Conservation (phyloP, 1,140 invertebrate genomes). For the Camponotus pennsylvanicus region DNA sequence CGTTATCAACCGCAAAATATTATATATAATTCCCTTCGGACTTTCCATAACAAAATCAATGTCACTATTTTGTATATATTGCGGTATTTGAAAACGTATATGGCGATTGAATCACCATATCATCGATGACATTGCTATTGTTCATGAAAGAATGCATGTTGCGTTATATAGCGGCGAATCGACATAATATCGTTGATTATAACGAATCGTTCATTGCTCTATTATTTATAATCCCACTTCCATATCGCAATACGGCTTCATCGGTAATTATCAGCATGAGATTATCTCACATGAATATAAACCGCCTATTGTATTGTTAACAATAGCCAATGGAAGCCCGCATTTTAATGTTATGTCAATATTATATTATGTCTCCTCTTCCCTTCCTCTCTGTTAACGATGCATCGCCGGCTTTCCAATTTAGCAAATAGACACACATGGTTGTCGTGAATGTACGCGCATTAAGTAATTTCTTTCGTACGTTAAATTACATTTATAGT, state of each 20-base stretch:
- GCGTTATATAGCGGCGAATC: slow-evolving; percentile 11
- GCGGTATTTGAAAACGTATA: slow-evolving; percentile 31
- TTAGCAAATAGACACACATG: slow-evolving; percentile 14
- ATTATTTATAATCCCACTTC: slow-evolving; percentile 39
- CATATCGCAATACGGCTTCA: slow-evolving; percentile 44
- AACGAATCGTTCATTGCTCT: slow-evolving; percentile 33
- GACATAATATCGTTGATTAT: slow-evolving; percentile 46
- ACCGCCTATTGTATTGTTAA: slow-evolving; percentile 57
- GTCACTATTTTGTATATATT: slow-evolving; percentile 23
- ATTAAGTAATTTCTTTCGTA: slow-evolving; percentile 10
- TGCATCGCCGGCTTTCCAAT: slow-evolving; percentile 13
- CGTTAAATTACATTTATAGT: slow-evolving; percentile 11
- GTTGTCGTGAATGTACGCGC: neutral
- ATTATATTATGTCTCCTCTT: slow-evolving; percentile 23
- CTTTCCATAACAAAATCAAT: slow-evolving; percentile 46
- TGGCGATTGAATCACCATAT: slow-evolving; percentile 24
- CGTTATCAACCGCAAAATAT: slow-evolving; percentile 16
- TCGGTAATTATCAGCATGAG: slow-evolving; percentile 54
- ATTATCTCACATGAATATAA: slow-evolving; percentile 59
- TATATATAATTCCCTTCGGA: slow-evolving; percentile 31
- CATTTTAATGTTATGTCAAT: slow-evolving; percentile 60
- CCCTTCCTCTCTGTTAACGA: slow-evolving; percentile 15
- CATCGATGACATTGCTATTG: slow-evolving; percentile 46
- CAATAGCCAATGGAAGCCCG: slow-evolving; percentile 50
- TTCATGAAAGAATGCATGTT: slow-evolving; percentile 40